These are phyloP conservation scores for Scolopax mira DNA, from an alignment of 2,113 vertebrate species.

Conservation along the genomic window DNA sequence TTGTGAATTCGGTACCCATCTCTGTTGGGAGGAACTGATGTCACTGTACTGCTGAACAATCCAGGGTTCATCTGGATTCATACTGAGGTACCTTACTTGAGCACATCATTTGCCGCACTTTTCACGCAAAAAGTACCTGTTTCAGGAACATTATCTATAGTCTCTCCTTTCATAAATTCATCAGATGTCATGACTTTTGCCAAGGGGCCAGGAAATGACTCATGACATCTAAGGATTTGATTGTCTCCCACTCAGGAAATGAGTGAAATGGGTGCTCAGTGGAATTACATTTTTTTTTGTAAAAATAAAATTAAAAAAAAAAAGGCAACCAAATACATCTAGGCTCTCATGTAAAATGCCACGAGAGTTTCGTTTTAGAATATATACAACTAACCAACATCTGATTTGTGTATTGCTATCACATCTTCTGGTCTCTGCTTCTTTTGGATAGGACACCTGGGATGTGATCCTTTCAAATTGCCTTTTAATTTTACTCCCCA, in stretches of 20 bases:
- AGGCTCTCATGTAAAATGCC: background rate
- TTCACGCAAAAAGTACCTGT: background rate
- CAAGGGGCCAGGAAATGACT: background rate
- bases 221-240: background rate
- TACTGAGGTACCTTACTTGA: background rate
- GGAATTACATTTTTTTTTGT: background rate
- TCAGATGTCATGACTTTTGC: background rate
- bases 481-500: constrained; percentile 50
- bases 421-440: constrained; percentile 7
- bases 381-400: background rate
- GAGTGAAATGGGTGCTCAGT: background rate
- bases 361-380: background rate
- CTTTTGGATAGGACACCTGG: background rate
- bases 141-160: background rate
- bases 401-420: constrained; percentile 21
- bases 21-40: background rate
- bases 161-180: background rate
- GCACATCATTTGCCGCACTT: background rate
- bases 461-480: constrained; percentile 28
- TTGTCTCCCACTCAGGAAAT: background rate
- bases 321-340: background rate
- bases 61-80: background rate
- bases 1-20: background rate
- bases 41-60: background rate
- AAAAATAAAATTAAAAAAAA: background rate